Evolutionary conservation across 2,888 invertebrate species (phyloP).

Genomic region (Eupithecia vulgata): DNA sequence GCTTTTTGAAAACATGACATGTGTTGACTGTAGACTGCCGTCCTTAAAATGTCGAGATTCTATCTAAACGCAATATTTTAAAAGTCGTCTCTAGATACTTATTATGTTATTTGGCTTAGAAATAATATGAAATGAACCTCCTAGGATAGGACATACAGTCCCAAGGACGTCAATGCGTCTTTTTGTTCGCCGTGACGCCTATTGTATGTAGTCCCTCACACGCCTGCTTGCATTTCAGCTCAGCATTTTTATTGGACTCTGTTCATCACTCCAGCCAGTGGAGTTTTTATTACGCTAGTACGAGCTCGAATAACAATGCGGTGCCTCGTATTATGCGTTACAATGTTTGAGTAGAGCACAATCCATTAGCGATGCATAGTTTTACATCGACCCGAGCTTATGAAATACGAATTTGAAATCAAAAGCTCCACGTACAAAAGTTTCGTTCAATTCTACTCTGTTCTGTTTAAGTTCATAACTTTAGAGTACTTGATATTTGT

Average conservation of each 20-base stretch:
- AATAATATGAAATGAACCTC: neutral
- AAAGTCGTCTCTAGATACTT: neutral
- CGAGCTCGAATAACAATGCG: constrained; percentile 40
- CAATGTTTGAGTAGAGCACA: constrained; percentile 37
- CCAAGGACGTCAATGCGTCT: constrained; percentile 50
- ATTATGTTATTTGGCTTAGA: neutral
- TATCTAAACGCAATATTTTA: neutral
- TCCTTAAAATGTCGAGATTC: neutral
- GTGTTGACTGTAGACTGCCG: neutral
- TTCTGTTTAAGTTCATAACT: constrained; percentile 29
- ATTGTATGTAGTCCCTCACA: constrained; percentile 63
- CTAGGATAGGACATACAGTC: no score
- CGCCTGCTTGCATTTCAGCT: constrained; percentile 63
- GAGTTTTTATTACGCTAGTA: constrained; percentile 51
- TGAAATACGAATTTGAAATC: constrained; percentile 40
- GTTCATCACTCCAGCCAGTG: constrained; percentile 50
- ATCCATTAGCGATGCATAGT: constrained; percentile 42
- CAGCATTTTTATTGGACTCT: constrained; percentile 56
- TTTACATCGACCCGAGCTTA: constrained; percentile 41
- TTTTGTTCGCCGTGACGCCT: constrained; percentile 46
- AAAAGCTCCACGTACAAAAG: constrained; percentile 25
- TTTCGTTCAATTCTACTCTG: neutral
- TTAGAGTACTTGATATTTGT: constrained; percentile 34
- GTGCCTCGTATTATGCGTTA: constrained; percentile 37
- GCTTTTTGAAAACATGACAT: neutral